Evolutionary conservation across 2,113 vertebrate species (phyloP), one percentile per base, ranked within the genome.

Genomic region (Nettapus auritus): DNA sequence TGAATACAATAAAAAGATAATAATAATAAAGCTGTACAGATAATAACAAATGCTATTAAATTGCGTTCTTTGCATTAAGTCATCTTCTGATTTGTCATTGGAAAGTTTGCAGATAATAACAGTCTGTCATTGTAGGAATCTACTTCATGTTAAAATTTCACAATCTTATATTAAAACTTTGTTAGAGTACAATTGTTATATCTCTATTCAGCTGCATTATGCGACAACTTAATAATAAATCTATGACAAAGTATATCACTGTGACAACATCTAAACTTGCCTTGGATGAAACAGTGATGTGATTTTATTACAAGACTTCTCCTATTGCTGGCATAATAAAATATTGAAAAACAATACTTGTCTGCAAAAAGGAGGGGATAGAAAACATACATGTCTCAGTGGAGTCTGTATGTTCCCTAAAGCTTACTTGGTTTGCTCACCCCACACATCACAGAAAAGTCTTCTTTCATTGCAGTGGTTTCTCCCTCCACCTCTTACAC

Each of bases 231-330:
- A 97, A 95, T 96, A 97, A 97, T 95, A 96, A 96, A 97, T 96
- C 93, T 89, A 88, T 92, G 96, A 96, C 89, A 93, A 97, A 97
- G 80, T 93, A 75, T 90, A 94, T 96, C 96, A 88, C 77, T 89
- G 85, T 82, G 93, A 95, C 94, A 97, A 96, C 90, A 92, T 90
- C 89, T 94, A 97, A 97, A 97, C 94, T 96, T 96, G 80, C 34
- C 79, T 94, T 59, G 82, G 88, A 94, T 92, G 77, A 93, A 96
- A 36, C 82, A 94, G 60, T 3, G n/a, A 94, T 96, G 89, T 56
- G 88, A 96, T 97, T 96, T 97, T 97, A 97, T 97, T 93, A 93
- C 80, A 93, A 93, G 90, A 96, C 96, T 96, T 97, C 70, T 97
- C 81, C 86, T 96, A 81, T 94, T 96, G 63, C 86, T 93, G 92